Percentiles rank a stretch among this genome's conserved stretches.
phyloP scores from a whole-genome alignment of 1,140 invertebrate genomes.

The Drosophila willistoni region DNA sequence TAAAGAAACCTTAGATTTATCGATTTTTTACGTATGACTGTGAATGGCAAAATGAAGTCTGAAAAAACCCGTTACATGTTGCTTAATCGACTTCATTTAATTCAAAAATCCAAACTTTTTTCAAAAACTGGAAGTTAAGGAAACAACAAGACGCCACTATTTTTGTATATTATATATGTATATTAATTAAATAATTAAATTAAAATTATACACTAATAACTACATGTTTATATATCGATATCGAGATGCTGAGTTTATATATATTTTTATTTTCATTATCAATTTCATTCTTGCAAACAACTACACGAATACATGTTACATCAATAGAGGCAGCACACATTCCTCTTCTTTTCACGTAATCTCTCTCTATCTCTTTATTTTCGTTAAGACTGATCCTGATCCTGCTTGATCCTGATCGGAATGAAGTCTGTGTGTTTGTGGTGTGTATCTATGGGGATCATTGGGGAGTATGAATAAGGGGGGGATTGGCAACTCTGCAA shows the following conservation, averaged over 20 bases:
- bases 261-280: constrained; percentile 57
- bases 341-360: constrained; percentile 24
- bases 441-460: constrained; percentile 26
- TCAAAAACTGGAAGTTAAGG: neutral
- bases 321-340: constrained; percentile 61
- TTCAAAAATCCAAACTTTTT: neutral
- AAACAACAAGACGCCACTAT: constrained; percentile 1
- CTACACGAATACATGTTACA: constrained; percentile 74
- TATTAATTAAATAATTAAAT: constrained; percentile 82
- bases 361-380: constrained; percentile 13
- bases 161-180: constrained; percentile 75
- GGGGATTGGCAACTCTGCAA: constrained; percentile 1
- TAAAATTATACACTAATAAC: constrained; percentile 80
- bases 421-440: constrained; percentile 9
- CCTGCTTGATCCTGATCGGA: constrained; percentile 16
- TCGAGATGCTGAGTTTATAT: constrained; percentile 77
- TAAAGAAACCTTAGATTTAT: neutral
- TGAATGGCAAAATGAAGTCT: neutral
- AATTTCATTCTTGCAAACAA: constrained; percentile 66
- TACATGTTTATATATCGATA: constrained; percentile 78
- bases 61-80: neutral
- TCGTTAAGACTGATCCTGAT: constrained; percentile 8
- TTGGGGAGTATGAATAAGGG: neutral
- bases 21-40: neutral
- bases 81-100: neutral